These are phyloP conservation scores for Sigmodon hispidus DNA, from an alignment of 2,113 vertebrate genomes.

Conservation along the genomic window DNA sequence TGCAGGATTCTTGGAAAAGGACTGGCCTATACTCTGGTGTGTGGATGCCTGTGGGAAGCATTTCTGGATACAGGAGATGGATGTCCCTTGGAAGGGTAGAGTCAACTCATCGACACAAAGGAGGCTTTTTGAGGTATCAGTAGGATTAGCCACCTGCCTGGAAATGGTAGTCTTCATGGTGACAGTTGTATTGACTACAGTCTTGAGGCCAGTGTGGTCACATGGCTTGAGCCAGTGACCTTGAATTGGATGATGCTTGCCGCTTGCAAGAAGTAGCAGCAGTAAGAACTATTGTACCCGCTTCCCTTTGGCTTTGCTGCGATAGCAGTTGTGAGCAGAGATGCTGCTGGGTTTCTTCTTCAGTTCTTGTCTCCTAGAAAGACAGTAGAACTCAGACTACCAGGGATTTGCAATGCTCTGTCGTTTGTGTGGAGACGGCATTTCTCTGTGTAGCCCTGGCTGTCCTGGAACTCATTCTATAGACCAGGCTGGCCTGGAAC, in stretches of 20 bases:
- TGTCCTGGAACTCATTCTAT: not conserved
- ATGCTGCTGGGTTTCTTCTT: too few species aligned
- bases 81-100: not conserved
- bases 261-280: not conserved
- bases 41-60: conserved; percentile 40
- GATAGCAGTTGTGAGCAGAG: rapidly evolving
- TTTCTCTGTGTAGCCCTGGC: not conserved
- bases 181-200: not conserved
- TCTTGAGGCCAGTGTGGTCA: not conserved
- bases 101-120: not conserved
- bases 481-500: not conserved
- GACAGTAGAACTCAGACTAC: not conserved
- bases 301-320: not conserved
- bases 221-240: not conserved
- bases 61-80: not conserved
- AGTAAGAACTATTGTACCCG: not conserved
- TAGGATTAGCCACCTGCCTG: not conserved
- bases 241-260: not conserved
- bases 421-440: not conserved
- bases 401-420: not conserved
- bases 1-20: conserved; percentile 71
- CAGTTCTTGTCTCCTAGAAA: not conserved
- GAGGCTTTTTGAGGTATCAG: not conserved
- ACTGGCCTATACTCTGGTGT: conserved; percentile 70
- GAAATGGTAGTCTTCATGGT: not conserved